Evolutionary conservation across 2,888 invertebrate species (phyloP).

Genomic region (Tethea ocularis): DNA sequence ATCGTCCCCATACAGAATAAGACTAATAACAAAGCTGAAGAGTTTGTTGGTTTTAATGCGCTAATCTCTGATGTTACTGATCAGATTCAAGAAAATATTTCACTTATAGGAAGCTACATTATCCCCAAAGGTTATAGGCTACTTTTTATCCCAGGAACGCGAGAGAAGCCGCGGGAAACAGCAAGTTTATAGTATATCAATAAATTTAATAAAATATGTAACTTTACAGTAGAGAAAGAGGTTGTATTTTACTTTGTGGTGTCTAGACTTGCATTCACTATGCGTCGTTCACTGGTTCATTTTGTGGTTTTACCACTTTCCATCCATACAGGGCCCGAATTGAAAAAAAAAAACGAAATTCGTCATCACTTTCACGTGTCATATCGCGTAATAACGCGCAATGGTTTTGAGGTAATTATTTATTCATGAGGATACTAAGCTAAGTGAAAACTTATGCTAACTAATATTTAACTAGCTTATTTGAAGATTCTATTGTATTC

Average conservation of each 20-base stretch:
- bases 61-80: too few relatives aligned
- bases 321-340: background rate
- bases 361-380: conserved; percentile 6
- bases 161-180: too few relatives aligned
- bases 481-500: conserved; percentile 1
- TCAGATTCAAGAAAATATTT: too few relatives aligned
- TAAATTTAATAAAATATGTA: too few relatives aligned
- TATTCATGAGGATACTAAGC: background rate
- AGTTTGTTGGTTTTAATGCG: too few relatives aligned
- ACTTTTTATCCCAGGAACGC: too few relatives aligned
- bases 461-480: background rate
- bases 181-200: too few relatives aligned
- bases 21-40: too few relatives aligned
- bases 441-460: conserved; percentile 3
- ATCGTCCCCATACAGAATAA: too few relatives aligned
- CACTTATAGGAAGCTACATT: too few relatives aligned
- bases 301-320: conserved; percentile 2
- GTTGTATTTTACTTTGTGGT: background rate
- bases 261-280: background rate
- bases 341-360: background rate
- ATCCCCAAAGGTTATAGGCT: too few relatives aligned
- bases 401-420: conserved; percentile 4
- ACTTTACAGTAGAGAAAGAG: background rate
- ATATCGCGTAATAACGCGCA: background rate
- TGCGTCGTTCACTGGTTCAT: background rate